A percentile compares a stretch with the other conserved stretches of the same genome.
phyloP scores from a whole-genome alignment of 2,113 vertebrate species.

The Malaclemys terrapin region DNA sequence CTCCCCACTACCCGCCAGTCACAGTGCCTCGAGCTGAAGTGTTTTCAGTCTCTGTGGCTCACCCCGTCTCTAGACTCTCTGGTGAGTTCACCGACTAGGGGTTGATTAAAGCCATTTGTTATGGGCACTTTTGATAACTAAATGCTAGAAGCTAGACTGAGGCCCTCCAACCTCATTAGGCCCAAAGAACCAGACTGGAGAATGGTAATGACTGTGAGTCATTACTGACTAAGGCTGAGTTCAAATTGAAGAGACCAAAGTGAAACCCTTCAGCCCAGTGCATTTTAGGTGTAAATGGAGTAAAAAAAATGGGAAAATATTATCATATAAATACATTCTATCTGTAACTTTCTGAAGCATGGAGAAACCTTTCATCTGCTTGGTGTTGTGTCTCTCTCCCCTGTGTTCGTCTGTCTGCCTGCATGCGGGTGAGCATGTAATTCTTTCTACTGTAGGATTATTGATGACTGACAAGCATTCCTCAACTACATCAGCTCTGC shows the following conservation, averaged over 20 bases:
- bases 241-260: background rate
- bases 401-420: background rate
- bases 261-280: background rate
- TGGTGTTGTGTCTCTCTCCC: background rate
- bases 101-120: background rate
- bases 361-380: background rate
- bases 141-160: background rate
- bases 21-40: fast-evolving
- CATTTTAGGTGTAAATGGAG: background rate
- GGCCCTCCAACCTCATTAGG: background rate
- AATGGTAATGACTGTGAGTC: background rate
- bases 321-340: background rate
- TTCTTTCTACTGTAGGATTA: slow-evolving; percentile 1
- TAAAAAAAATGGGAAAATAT: background rate
- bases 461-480: slow-evolving; percentile 36
- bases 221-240: background rate
- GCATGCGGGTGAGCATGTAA: background rate
- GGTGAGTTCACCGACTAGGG: background rate
- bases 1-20: background rate
- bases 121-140: background rate
- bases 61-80: background rate
- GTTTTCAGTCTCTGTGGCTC: fast-evolving
- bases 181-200: background rate
- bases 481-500: slow-evolving; percentile 29
- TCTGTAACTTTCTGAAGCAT: background rate